Conservation (phyloP, 2,113 vertebrate species). For the Saccopteryx leptura region DNA sequence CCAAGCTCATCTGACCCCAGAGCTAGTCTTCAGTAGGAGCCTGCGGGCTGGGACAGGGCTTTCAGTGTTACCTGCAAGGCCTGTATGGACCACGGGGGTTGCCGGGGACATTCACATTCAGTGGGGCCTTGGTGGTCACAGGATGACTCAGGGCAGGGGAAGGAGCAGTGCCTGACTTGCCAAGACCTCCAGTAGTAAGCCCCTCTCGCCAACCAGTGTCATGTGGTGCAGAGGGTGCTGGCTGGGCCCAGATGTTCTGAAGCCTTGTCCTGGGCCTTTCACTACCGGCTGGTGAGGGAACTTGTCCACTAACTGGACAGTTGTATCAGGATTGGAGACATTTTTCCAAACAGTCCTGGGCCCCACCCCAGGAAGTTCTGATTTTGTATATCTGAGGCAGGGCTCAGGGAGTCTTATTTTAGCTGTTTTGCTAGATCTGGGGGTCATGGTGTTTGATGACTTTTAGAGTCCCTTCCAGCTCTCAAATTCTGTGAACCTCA, state of each 20-base stretch:
- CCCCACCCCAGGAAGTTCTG: neutral
- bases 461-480: neutral
- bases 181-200: neutral
- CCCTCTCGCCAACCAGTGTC: accelerated
- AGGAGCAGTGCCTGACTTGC: neutral
- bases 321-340: neutral
- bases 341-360: neutral
- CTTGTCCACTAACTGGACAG: neutral
- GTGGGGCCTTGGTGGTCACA: neutral
- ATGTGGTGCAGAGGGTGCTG: neutral
- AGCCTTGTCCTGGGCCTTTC: neutral
- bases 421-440: neutral
- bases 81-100: neutral
- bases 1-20: neutral
- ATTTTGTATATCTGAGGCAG: neutral
- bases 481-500: neutral
- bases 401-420: neutral
- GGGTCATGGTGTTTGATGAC: neutral
- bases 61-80: neutral
- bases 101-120: neutral
- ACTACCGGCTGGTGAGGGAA: neutral
- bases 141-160: neutral
- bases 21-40: neutral
- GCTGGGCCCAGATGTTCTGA: neutral
- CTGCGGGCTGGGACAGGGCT: accelerated